Conservation (phyloP, 2,797 vertebrate species). For the Dryobates pubescens region DNA sequence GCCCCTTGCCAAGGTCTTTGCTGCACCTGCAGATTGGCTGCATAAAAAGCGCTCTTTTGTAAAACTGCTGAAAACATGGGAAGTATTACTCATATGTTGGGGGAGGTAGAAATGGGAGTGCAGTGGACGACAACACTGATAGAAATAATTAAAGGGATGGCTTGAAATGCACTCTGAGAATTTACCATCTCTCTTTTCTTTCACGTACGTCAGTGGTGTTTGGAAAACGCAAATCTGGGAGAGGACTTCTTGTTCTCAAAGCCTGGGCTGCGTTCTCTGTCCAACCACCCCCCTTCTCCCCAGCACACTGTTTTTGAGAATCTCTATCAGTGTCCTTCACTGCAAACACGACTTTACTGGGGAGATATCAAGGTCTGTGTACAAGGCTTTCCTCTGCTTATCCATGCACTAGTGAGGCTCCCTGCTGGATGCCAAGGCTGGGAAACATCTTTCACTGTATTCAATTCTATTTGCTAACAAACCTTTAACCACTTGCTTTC, state of each 20-base stretch:
- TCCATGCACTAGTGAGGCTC: conserved; percentile 50
- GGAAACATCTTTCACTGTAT: conserved; percentile 26
- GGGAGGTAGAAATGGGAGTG: conserved; percentile 27
- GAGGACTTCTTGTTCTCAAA: conserved; percentile 80
- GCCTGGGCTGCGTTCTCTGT: conserved; percentile 63
- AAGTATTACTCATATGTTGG: conserved; percentile 20
- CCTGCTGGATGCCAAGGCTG: conserved; percentile 63
- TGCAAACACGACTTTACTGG: conserved; percentile 73
- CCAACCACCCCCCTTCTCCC: neutral
- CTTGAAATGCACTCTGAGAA: conserved; percentile 56
- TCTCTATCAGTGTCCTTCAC: conserved; percentile 85
- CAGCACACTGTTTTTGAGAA: conserved; percentile 42
- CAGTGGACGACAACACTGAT: neutral
- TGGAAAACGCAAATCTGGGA: conserved; percentile 59
- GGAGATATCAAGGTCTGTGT: conserved; percentile 85
- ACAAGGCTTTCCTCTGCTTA: conserved; percentile 84
- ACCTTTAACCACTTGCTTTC: conserved; percentile 44
- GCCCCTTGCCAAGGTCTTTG: conserved; percentile 76
- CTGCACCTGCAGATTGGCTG: conserved; percentile 81
- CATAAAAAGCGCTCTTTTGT: conserved; percentile 30
- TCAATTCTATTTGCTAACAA: conserved; percentile 3
- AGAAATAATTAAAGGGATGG: conserved; percentile 49
- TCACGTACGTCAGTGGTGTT: conserved; percentile 76
- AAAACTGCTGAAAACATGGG: conserved; percentile 41
- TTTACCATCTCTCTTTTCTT: conserved; percentile 77